Evolutionary conservation across 2,113 vertebrate species (phyloP).

Genomic region (Sylvia atricapilla): DNA sequence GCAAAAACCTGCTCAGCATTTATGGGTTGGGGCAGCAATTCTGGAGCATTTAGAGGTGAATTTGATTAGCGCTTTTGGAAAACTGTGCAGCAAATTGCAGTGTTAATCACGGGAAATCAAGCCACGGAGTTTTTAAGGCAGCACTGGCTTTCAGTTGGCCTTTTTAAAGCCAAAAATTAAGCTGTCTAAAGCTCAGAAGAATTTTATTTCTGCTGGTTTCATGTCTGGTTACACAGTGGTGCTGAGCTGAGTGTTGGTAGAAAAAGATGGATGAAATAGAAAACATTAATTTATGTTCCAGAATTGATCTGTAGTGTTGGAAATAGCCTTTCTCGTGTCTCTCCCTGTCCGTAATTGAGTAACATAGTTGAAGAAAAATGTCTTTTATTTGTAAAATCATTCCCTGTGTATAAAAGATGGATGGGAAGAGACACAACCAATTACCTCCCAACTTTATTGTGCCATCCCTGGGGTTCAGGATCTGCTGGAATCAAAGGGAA

Average conservation of each 20-base stretch:
- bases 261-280: background rate
- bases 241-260: background rate
- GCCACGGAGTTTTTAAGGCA: background rate
- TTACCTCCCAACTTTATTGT: background rate
- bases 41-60: constrained; percentile 30
- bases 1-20: constrained; percentile 28
- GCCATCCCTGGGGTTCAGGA: background rate
- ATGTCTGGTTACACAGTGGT: background rate
- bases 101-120: background rate
- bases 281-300: background rate
- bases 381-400: background rate
- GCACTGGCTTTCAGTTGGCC: background rate
- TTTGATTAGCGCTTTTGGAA: constrained; percentile 41
- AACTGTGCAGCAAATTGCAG: background rate
- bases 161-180: background rate
- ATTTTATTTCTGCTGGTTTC: background rate
- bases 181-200: background rate
- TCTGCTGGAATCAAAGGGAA: background rate
- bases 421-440: background rate
- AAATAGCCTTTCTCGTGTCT: background rate
- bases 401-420: background rate
- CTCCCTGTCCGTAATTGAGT: background rate
- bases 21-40: constrained; percentile 34
- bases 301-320: background rate
- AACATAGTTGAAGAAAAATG: background rate